A percentile compares a stretch with the other conserved stretches of the same genome.
These are phyloP conservation scores for Drosophila nigromelanica DNA, from an alignment of 1,140 invertebrate species.

Conservation along the genomic window DNA sequence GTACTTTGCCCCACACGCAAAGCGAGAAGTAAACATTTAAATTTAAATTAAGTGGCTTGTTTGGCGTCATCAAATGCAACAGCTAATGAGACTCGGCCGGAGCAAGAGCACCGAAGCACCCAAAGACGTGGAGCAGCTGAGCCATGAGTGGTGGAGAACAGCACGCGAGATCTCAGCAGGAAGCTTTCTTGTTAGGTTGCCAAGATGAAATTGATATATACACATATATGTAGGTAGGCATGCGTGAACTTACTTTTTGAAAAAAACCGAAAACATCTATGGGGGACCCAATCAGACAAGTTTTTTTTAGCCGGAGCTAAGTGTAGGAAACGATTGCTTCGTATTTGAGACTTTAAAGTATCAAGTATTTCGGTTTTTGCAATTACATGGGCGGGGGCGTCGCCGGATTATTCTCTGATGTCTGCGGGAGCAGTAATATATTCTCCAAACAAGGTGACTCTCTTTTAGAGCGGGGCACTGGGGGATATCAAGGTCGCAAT, in stretches of 20 bases:
- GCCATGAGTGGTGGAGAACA: not conserved
- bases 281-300: conserved; percentile 1
- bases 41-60: conserved; percentile 82
- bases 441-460: no score
- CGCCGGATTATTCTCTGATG: no score
- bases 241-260: not conserved
- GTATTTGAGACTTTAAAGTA: not conserved
- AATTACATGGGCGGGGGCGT: no score
- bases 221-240: not conserved
- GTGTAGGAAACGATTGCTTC: not conserved
- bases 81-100: conserved; percentile 60
- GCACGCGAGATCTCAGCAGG: conserved; percentile 49
- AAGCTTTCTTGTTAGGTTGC: conserved; percentile 55
- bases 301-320: not conserved
- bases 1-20: conserved; percentile 77
- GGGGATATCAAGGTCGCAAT: no score
- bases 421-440: no score
- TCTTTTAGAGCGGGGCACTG: no score
- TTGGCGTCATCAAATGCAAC: conserved; percentile 73
- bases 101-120: conserved; percentile 2
- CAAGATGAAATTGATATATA: conserved; percentile 61
- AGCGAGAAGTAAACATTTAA: conserved; percentile 79
- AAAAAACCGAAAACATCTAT: not conserved
- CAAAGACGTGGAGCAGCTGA: not conserved
- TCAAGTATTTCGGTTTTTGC: not conserved